Base-by-base conservation (phyloP, 1,140 invertebrate genomes). In the Brachionus paranguensis region DNA sequence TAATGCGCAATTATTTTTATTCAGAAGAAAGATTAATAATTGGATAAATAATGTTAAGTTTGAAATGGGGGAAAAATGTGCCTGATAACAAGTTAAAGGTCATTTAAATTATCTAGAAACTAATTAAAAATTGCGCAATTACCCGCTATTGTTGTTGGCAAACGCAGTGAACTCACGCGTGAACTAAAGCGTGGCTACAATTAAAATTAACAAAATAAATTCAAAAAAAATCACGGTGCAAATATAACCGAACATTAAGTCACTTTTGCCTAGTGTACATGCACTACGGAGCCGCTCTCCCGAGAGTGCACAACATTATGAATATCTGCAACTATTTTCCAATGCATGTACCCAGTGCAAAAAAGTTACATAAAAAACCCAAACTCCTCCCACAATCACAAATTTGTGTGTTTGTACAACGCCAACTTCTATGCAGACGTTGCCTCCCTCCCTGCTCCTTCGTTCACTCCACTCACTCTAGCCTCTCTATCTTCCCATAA, bases 31-130 rank as follows among this genome's bases (percentile, higher is more conserved):
- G n/a, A n/a, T n/a, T n/a, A n/a, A n/a, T n/a, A n/a, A n/a, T n/a
- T 27, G 17, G 10, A 60, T 20, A 60, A 5, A 60, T 24, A 60
- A 27, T 60, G 53, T 60, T 24, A 60, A 60, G 53, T 60, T 60
- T 20, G 8, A 60, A 8, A 20, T 24, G 17, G 17, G 8, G 1
- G 27, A 20, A 60, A 24, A 60, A 20, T 60, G 7, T 60, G 14
- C 47, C 47, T 53, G 7, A 17, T 14, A 53, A 53, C 8, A 72
- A 72, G 68, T 43, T 72, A 3, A 72, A 72, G 68, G 68, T 41
- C 37, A 43, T 72, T 17, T 45, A 70, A 24, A 43, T 72, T 72
- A 72, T 72, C 68, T 72, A 72, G 68, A 72, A 72, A 72, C 68
- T 72, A 72, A 45, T 14, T 29, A 37, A 20, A 20, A 43, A 45